phyloP scores from a whole-genome alignment of 2,113 vertebrate genomes.

The Todiramphus saurophagus region DNA sequence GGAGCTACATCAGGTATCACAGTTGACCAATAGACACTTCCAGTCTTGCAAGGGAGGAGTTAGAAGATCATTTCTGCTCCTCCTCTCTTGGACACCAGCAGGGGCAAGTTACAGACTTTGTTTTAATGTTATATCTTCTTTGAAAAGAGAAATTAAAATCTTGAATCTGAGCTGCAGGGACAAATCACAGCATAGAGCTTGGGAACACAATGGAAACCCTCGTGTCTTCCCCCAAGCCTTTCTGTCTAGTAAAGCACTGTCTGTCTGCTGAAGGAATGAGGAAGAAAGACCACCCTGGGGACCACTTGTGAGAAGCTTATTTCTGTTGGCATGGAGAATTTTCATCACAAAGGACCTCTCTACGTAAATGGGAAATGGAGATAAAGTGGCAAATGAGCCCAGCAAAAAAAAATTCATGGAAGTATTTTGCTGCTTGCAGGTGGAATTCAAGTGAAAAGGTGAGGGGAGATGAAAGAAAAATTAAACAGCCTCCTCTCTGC shows the following conservation, averaged over 20 bases:
- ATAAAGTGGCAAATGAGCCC: neutral
- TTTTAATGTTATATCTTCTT: neutral
- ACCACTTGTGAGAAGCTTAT: neutral
- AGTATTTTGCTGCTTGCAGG: neutral
- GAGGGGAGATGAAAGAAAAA: neutral
- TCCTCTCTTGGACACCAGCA: neutral
- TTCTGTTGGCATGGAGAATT: neutral
- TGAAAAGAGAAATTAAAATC: neutral
- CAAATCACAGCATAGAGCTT: neutral
- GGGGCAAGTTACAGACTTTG: neutral
- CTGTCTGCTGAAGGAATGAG: neutral
- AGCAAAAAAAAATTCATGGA: neutral
- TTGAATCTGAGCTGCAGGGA: neutral
- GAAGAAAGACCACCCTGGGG: neutral
- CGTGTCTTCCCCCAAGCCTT: accelerated
- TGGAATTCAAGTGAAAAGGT: neutral
- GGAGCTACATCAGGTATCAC: accelerated
- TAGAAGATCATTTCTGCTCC: neutral
- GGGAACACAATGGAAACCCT: neutral
- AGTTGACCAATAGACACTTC: neutral
- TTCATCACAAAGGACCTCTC: neutral
- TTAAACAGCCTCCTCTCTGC: neutral
- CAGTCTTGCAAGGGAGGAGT: neutral
- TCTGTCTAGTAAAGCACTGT: neutral
- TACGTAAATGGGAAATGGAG: neutral